Base-by-base conservation (phyloP, 2,888 invertebrate genomes). In the Acheta domesticus region DNA sequence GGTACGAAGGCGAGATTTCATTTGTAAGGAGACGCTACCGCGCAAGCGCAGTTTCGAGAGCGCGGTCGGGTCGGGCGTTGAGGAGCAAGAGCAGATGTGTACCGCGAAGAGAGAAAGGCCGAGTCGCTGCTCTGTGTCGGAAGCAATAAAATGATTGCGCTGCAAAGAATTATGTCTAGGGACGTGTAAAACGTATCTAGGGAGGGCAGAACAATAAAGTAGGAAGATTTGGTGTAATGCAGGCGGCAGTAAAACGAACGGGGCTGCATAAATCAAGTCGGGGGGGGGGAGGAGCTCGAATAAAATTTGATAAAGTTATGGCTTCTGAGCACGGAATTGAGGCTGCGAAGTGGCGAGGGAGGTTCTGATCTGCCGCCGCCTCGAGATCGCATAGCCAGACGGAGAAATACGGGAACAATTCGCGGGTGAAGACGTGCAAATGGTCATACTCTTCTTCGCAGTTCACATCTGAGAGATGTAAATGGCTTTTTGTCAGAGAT, bases 251-350 rank as follows among this genome's bases (percentile, higher is more conserved):
- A 62, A 62, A 62, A 62, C 16, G 62, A 62, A 62, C 62, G 62
- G 62, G 4, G 62, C n/a, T 62, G 62, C 62, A 62, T 62, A 62
- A 62, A 62, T 62, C 62, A 62, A 62, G 62, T 0, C 16, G 36
- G 36, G 8, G 36, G 36, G 36, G 36, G 36, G 36, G 36, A 4
- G 23, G 36, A 8, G 1, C 36, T 19, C 62, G 62, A 62, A 62
- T 19, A 62, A 62, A 14, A 62, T 62, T 62, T 62, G 62, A 62
- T 62, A 62, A 62, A 62, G 62, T 62, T 62, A 62, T 62, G n/a
- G 62, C 62, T 62, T 14, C 14, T 19, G 62, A 62, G 62, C 14
- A n/a, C 62, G 36, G 36, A 36, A 36, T 36, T 5, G 36, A 36
- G 36, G 16, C 62, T 14, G 62, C 14, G 62, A 62, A 62, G 62